Evolutionary conservation across 2,113 vertebrate genomes (phyloP), one percentile per base, ranked within the genome.

Genomic region (Globicephala melas): DNA sequence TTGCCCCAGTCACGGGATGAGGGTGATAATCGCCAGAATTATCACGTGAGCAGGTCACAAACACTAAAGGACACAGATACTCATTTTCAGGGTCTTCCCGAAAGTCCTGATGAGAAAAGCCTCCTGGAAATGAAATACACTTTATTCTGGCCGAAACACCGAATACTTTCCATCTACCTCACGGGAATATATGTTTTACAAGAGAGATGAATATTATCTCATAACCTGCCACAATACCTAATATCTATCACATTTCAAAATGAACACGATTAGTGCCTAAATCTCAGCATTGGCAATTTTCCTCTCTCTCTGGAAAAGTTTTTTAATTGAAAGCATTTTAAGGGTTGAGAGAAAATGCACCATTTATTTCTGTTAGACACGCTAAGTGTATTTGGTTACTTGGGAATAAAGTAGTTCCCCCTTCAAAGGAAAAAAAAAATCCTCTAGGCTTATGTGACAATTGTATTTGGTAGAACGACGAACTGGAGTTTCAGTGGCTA

Each of bases 301-400:
- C 73, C 67, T 67, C 82, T 95, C 92, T 96, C 96, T 68, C 95
- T 89, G 71, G 18, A 96, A 91, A 79, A 88, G 80, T 97, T 96
- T 96, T 98, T 96, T 96, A 91, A 79, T 87, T 95, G 94, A 98
- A 97, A 98, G 62, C 31, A 65, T 79, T 84, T 97, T 95, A 95
- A 97, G 73, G 73, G 73, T 68, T 96, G 67, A 50, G 82, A 98
- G 95, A 70, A 96, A 98, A 98, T 38, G 26, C 33, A 89, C 65
- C 60, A 44, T 62, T 97, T 97, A 94, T 76, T 67, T 98, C 47
- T 25, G 26, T 86, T 96, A 81, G 86, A 92, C 87, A 58, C 26
- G 95, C 74, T 38, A 70, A 92, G 5, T 94, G 93, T 87, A 80
- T 90, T 81, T 92, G 82, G 96, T 89, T 95, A 96, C 71, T 95